Evolutionary conservation across 2,113 vertebrate species (phyloP), one percentile per base, ranked within the genome.

Genomic region (Abramis brama): DNA sequence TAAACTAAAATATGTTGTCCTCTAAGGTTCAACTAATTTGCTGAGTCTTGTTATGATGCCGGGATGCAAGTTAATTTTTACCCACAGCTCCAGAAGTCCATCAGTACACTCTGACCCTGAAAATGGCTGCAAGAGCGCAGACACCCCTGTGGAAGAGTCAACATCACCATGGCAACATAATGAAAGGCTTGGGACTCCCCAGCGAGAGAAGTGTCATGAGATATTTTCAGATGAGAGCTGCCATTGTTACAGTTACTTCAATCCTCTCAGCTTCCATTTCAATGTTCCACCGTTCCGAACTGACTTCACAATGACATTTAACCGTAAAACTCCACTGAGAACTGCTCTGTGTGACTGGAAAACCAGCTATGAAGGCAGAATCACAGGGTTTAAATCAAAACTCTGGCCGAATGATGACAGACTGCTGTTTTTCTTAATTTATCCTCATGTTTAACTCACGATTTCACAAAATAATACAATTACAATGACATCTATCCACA

Each of bases 121-220:
- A 43, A 66, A 82, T 43, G 79, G 50, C 21, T 64, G 52, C 25
- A 60, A 83, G 36, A 86, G 55, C 59, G 57, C 33, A 55, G 19
- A 71, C 43, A 30, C 64, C 66, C 43, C 36, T 74, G 87, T 36
- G 27, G 55, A 78, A 79, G 81, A 74, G 71, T 74, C 73, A 7
- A 79, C 79, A 85, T 90, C 85, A 43, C 23, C 70, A 89, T 88
- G 71, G 66, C 33, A 83, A 85, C 82, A 71, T 78, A 88, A 82
- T 86, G 82, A 89, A 82, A 85, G 79, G 75, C 74, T 78, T 71
- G 50, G 82, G 43, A 68, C 59, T 33, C 30, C 57, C 80, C 84
- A 59, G 36, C 27, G 55, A 62, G 66, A 85, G 64, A 85, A n/a
- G 55, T 62, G 47, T 88, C 84, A 86, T 66, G n/a, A 86, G 73